Conservation (phyloP, 37 sponge, comb jelly and placozoan species). For the Eunapius fragilis region DNA sequence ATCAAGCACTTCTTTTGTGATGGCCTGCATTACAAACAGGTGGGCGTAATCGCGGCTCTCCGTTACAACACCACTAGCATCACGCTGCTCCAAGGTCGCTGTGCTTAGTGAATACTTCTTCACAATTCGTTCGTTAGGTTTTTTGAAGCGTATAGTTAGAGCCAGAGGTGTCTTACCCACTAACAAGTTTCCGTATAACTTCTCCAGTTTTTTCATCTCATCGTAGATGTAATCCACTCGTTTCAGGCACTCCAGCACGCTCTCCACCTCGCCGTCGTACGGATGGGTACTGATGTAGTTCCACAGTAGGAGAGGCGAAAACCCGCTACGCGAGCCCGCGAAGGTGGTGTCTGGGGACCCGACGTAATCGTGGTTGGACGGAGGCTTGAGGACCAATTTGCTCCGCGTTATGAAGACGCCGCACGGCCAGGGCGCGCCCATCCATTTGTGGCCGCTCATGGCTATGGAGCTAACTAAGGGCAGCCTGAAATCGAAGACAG, state of each 20-base stretch:
- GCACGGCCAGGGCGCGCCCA: slow-evolving; percentile 31
- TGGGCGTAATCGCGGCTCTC: slow-evolving; percentile 16
- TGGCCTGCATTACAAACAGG: slow-evolving; percentile 18
- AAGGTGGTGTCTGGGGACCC: slow-evolving; percentile 44
- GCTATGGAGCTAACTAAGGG: slow-evolving; percentile 35
- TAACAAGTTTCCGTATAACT: slow-evolving; percentile 12
- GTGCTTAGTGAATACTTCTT: slow-evolving; percentile 7
- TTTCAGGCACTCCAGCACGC: slow-evolving; percentile 7
- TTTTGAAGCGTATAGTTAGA: slow-evolving; percentile 12
- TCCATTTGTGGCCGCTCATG: slow-evolving; percentile 37
- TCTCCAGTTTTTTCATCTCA: background rate
- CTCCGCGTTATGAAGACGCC: slow-evolving; percentile 32
- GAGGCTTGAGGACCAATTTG: background rate
- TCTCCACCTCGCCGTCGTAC: slow-evolving; percentile 17
- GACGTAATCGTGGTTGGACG: background rate
- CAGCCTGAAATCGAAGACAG: slow-evolving; percentile 25
- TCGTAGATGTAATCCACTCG: background rate
- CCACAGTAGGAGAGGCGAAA: slow-evolving; percentile 20
- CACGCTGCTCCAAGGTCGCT: background rate
- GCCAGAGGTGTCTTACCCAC: slow-evolving; percentile 1
- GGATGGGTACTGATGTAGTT: slow-evolving; percentile 36
- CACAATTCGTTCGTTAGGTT: slow-evolving; percentile 6
- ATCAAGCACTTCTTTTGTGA: background rate
- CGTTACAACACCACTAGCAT: no score
- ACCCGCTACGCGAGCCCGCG: slow-evolving; percentile 31